phyloP scores from a whole-genome alignment of 2,888 invertebrate species.

The Petrophora chlorosata region DNA sequence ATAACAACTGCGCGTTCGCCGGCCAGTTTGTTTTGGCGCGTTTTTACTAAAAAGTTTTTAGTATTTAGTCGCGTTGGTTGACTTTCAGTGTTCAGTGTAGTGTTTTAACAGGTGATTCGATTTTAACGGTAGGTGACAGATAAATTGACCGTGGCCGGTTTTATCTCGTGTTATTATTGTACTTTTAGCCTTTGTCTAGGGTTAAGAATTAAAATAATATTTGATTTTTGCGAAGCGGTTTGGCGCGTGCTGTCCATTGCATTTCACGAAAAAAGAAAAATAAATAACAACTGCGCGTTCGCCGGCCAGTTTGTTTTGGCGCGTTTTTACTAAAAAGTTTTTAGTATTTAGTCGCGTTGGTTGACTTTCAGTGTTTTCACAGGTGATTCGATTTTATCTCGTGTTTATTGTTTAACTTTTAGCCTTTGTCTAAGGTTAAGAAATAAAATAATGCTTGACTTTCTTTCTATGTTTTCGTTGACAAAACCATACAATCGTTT shows the following conservation, averaged over 20 bases:
- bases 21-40: conserved; percentile 18
- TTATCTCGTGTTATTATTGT: conserved; percentile 8
- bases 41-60: conserved; percentile 9
- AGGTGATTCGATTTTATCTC: conserved; percentile 17
- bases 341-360: not conserved
- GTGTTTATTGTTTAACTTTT: conserved; percentile 5
- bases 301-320: conserved; percentile 10
- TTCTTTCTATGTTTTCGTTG: too few species aligned
- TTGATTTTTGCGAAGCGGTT: conserved; percentile 13
- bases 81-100: conserved; percentile 23
- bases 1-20: not conserved
- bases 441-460: too few species aligned
- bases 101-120: conserved; percentile 19
- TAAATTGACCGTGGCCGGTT: conserved; percentile 27
- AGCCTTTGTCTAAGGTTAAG: conserved; percentile 3
- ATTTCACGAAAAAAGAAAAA: not conserved
- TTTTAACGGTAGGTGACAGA: conserved; percentile 31
- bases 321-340: conserved; percentile 17
- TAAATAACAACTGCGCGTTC: not conserved
- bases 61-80: not conserved
- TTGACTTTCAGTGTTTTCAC: conserved; percentile 17
- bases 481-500: too few species aligned
- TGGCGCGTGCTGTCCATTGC: conserved; percentile 15
- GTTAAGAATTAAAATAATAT: too few species aligned
- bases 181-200: conserved; percentile 2